phyloP scores from a whole-genome alignment of 2,113 vertebrate genomes.

The Lipotes vexillifer region DNA sequence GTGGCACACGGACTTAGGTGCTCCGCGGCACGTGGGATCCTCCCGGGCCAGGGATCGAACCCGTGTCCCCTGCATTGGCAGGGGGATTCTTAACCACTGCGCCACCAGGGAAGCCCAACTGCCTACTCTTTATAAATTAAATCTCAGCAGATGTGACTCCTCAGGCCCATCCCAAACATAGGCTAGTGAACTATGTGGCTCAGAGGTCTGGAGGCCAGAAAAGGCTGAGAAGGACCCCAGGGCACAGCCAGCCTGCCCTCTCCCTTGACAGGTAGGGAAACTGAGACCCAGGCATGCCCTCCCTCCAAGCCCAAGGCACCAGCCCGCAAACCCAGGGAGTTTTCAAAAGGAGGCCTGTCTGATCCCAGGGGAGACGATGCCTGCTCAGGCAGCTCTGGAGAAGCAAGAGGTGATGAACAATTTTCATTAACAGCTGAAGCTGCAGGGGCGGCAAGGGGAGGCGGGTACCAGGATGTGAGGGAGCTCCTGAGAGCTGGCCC shows the following conservation, averaged over 20 bases:
- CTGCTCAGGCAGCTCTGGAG: background rate
- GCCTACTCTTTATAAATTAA: background rate
- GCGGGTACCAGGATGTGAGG: background rate
- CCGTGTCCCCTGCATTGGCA: too few species aligned
- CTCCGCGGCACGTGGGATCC: too few species aligned
- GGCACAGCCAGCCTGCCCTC: background rate
- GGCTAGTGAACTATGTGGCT: background rate
- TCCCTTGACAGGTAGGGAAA: background rate
- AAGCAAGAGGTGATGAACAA: background rate
- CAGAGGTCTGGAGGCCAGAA: background rate
- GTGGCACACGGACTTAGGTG: fast-evolving
- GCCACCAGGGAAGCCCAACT: too few species aligned
- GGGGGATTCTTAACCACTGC: too few species aligned
- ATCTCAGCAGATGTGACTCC: background rate
- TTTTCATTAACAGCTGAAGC: conserved; percentile 29
- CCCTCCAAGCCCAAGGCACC: background rate
- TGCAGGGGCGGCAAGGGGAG: background rate
- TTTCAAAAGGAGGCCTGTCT: background rate
- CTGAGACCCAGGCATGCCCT: background rate
- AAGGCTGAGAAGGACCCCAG: background rate
- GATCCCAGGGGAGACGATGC: background rate
- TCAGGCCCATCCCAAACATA: background rate
- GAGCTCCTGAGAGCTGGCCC: background rate
- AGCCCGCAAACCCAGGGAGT: background rate
- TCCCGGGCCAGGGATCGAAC: too few species aligned